Percentiles rank a stretch among this genome's conserved stretches.
Evolutionary conservation across 2,797 vertebrate genomes (phyloP).

Genomic region (Pseudochirops corinnae): DNA sequence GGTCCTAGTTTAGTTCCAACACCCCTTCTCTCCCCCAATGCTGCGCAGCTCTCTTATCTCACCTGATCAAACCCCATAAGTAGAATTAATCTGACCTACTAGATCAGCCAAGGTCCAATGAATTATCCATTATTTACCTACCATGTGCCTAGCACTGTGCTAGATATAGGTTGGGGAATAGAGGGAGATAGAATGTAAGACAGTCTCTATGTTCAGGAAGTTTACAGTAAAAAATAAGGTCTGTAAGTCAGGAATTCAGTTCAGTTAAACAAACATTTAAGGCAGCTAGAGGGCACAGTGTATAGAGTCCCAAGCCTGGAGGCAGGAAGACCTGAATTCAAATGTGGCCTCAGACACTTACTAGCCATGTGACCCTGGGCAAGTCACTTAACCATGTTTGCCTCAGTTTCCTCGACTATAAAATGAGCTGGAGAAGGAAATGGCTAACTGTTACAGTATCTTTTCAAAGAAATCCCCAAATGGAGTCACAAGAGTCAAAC

Average conservation of each 20-base stretch:
- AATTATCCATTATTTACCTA: not conserved
- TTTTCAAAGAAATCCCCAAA: not conserved
- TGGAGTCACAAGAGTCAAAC: not conserved
- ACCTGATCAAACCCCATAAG: not conserved
- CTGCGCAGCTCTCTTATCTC: not conserved
- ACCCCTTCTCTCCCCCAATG: not conserved
- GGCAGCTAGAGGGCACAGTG: not conserved
- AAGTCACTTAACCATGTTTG: not conserved
- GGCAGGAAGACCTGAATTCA: not conserved
- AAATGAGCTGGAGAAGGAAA: not conserved
- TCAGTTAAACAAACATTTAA: not conserved
- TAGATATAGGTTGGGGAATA: not conserved
- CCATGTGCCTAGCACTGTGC: not conserved
- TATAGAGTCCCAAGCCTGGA: not conserved
- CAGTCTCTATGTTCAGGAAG: not conserved
- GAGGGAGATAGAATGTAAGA: not conserved
- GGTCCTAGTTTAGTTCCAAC: not conserved
- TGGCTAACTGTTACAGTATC: not conserved
- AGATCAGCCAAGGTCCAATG: not conserved
- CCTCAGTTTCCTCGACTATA: not conserved
- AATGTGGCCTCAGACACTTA: not conserved
- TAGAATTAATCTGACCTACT: not conserved
- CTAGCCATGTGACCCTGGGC: not conserved
- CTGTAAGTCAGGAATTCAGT: not conserved
- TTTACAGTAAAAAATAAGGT: not conserved